These are phyloP conservation scores for Mormoops blainvillei DNA, from an alignment of 2,113 vertebrate genomes.

Conservation along the genomic window DNA sequence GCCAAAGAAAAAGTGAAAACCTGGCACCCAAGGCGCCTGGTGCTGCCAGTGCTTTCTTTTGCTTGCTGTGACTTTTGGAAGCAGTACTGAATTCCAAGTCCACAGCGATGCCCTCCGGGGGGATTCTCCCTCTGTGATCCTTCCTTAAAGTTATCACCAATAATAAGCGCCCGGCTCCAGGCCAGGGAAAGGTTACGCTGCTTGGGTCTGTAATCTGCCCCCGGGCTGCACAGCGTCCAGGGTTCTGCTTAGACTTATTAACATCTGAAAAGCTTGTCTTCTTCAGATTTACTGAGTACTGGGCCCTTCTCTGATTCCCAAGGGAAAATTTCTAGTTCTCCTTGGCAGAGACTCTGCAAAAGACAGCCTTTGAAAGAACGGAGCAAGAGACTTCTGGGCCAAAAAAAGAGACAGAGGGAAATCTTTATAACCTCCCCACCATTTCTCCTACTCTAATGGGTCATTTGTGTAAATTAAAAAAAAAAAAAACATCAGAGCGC, in stretches of 20 bases:
- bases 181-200: constrained; percentile 6
- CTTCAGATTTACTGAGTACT: constrained; percentile 45
- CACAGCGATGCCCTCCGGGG: neutral
- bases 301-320: constrained; percentile 37
- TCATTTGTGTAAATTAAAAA: neutral
- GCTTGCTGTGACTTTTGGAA: neutral
- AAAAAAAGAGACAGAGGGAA: constrained; percentile 34
- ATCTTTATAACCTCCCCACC: neutral
- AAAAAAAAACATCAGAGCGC: neutral
- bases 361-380: constrained; percentile 40
- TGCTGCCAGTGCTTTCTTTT: neutral
- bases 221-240: neutral
- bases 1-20: constrained; percentile 40
- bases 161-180: constrained; percentile 7
- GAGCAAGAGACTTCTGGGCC: neutral
- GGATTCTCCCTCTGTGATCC: constrained; percentile 35
- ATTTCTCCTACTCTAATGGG: neutral
- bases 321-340: constrained; percentile 49
- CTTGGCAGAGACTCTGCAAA: constrained; percentile 33
- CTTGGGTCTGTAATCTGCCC: constrained; percentile 21
- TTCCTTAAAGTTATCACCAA: constrained; percentile 33
- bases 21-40: neutral
- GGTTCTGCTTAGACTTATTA: constrained; percentile 42
- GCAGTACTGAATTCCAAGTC: constrained; percentile 29
- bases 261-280: constrained; percentile 64